These are phyloP conservation scores for human DNA, from an alignment of 2,113 vertebrate genomes.

Conservation along the genomic window GRCh38 chr1:194841001-194841500, in stretches of 20 bases:
- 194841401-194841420: not conserved
- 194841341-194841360: not conserved
- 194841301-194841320: not conserved
- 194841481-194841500: not conserved
- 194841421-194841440: not conserved
- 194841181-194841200: not conserved
- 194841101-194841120: not conserved
- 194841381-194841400: not conserved
- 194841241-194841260: not conserved
- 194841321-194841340: not conserved
- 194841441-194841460: not conserved
- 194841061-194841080: not conserved
- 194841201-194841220: not conserved
- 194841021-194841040: not conserved
- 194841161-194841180: not conserved
- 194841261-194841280: not conserved
- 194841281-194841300: not conserved
- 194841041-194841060: not conserved
- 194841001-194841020: not conserved
- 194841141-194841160: not conserved
- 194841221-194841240: rapidly evolving
- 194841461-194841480: not conserved
- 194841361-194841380: not conserved
- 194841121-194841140: not conserved
- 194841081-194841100: not conserved